phyloP scores from a whole-genome alignment of 1,140 invertebrate genomes.

The Anagrus nilaparvatae region DNA sequence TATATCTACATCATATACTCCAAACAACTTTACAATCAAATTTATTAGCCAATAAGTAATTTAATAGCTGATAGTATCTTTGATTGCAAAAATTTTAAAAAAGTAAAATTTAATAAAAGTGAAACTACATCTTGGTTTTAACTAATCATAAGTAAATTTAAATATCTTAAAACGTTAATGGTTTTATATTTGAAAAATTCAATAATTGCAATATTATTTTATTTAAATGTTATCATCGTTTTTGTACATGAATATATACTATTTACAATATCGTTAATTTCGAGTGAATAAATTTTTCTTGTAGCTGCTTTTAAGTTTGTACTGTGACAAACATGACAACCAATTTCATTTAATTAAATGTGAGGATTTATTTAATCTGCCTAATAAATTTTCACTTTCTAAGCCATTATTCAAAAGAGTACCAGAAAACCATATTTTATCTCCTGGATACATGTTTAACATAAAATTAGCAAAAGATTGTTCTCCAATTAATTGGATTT shows the following conservation, averaged over 20 bases:
- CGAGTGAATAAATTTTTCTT: constrained; percentile 35
- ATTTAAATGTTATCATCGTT: constrained; percentile 62
- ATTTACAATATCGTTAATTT: constrained; percentile 42
- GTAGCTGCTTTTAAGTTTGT: constrained; percentile 42
- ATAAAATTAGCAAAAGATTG: constrained; percentile 63
- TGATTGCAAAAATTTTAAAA: no score
- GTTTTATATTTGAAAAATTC: no score
- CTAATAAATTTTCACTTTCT: constrained; percentile 41
- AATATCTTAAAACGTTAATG: no score
- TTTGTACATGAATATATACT: constrained; percentile 54
- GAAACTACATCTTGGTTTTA: no score
- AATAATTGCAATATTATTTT: no score
- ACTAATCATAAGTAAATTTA: no score
- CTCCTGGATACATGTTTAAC: constrained; percentile 48
- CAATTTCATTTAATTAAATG: constrained; percentile 51
- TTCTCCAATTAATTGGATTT: constrained; percentile 47
- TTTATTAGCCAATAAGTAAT: no score
- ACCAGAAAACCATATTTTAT: constrained; percentile 62
- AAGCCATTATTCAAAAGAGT: constrained; percentile 37
- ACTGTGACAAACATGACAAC: constrained; percentile 54
- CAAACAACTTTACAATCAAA: no score
- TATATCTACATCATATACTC: no score
- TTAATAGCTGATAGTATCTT: no score
- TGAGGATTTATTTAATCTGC: constrained; percentile 44
- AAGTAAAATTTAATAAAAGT: no score